A percentile compares a stretch with the other conserved stretches of the same genome.
phyloP scores from a whole-genome alignment of 2,797 vertebrate genomes.

The Rhinatrema bivittatum region DNA sequence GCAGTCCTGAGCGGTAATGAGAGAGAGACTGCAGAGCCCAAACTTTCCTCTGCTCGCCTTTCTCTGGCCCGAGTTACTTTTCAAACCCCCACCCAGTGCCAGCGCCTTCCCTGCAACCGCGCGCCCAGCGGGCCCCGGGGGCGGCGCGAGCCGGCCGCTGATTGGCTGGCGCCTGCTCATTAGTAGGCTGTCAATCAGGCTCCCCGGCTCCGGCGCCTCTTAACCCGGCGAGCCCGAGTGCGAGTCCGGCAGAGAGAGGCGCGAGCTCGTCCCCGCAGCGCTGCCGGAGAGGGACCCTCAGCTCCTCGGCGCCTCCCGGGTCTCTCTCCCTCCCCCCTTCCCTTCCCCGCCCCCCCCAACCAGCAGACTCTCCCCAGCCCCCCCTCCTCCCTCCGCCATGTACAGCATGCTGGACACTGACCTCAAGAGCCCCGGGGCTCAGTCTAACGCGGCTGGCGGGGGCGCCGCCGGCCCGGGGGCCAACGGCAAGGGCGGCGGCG shows the following conservation, averaged over 20 bases:
- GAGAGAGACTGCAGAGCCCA: too few species aligned
- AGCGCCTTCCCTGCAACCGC: too few species aligned
- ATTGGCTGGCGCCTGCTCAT: constrained; percentile 75
- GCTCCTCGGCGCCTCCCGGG: constrained; percentile 9
- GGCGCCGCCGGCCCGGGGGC: constrained; percentile 28
- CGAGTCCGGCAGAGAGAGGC: constrained; percentile 56
- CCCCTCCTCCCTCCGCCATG: constrained; percentile 64
- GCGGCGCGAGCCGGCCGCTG: constrained; percentile 48
- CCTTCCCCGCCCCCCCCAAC: constrained; percentile 43
- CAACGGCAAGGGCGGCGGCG: constrained; percentile 49
- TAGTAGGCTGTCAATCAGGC: constrained; percentile 79
- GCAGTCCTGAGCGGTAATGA: background rate
- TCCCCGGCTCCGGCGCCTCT: constrained; percentile 13
- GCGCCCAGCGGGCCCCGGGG: too few species aligned
- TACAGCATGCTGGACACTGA: constrained; percentile 96
- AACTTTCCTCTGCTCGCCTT: constrained; percentile 6
- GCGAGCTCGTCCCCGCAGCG: background rate
- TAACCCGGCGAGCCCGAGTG: constrained; percentile 15
- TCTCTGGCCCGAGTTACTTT: background rate
- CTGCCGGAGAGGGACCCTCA: background rate
- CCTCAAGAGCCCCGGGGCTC: constrained; percentile 81
- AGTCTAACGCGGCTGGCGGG: constrained; percentile 49
- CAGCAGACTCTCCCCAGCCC: constrained; percentile 39
- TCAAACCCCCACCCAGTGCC: constrained; percentile 11
- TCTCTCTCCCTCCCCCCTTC: constrained; percentile 44